These are phyloP conservation scores for Syrrhaptes paradoxus DNA, from an alignment of 2,113 vertebrate species.

Conservation along the genomic window DNA sequence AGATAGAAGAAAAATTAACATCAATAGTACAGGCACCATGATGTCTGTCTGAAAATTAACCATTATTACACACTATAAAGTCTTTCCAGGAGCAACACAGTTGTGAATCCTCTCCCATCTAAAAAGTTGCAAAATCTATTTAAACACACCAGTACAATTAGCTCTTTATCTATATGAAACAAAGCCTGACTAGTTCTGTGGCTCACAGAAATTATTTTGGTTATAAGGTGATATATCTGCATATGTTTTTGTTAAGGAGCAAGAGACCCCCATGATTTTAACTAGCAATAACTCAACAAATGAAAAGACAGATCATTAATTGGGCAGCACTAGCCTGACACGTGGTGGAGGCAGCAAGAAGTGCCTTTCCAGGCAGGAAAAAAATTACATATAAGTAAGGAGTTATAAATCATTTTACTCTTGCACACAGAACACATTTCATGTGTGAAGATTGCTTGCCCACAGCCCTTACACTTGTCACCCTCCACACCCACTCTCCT, in stretches of 20 bases:
- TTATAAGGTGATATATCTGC: neutral
- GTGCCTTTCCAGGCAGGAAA: neutral
- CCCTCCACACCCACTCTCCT: neutral
- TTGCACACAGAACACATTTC: neutral
- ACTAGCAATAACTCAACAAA: neutral
- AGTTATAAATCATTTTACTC: neutral
- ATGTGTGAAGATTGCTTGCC: accelerated
- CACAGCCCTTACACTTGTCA: neutral
- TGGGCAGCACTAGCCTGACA: neutral
- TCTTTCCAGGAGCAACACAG: neutral
- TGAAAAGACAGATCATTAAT: neutral
- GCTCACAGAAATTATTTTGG: neutral
- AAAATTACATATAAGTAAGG: neutral
- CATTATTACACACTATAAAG: neutral
- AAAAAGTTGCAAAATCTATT: neutral
- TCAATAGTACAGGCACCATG: neutral
- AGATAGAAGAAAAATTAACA: neutral
- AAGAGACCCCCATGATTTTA: neutral
- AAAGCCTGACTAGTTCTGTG: neutral
- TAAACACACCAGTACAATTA: neutral
- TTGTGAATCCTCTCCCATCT: neutral
- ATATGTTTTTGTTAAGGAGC: neutral
- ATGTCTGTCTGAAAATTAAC: neutral
- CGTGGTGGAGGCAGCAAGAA: neutral
- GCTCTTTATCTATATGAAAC: neutral